Percentiles rank a stretch among this genome's conserved stretches.
These are phyloP conservation scores for Brienomyrus longianalis DNA, from an alignment of 2,113 vertebrate species.

Conservation along the genomic window DNA sequence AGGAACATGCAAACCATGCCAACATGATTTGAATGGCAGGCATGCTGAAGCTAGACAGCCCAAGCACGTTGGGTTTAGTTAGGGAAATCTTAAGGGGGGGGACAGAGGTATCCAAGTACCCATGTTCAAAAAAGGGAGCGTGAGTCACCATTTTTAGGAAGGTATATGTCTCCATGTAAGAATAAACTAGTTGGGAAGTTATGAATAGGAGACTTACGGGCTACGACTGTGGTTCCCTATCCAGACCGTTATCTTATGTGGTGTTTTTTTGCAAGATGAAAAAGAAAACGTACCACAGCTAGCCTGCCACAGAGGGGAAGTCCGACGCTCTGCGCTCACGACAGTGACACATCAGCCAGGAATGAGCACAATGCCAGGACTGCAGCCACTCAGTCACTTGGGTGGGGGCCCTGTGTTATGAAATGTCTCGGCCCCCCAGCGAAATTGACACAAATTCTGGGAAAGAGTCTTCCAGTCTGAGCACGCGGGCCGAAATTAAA, in stretches of 20 bases:
- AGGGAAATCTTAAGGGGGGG: not conserved
- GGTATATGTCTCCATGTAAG: not conserved
- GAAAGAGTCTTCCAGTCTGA: not conserved
- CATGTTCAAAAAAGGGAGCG: not conserved
- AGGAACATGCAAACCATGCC: not conserved
- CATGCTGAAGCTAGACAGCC: not conserved
- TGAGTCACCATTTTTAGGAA: not conserved
- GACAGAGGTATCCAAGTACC: not conserved
- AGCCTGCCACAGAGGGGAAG: not conserved
- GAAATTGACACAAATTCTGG: not conserved
- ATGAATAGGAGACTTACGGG: not conserved
- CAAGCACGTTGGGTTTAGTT: not conserved
- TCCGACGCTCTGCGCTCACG: not conserved
- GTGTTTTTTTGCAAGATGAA: not conserved
- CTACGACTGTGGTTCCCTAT: not conserved
- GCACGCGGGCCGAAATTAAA: not conserved
- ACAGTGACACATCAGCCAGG: not conserved
- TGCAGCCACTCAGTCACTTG: not conserved
- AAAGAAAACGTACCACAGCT: not conserved
- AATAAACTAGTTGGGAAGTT: not conserved
- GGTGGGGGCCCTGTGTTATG: not conserved
- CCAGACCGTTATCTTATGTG: not conserved
- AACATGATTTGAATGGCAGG: not conserved
- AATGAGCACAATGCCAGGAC: constrained; percentile 11
- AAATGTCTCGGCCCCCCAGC: not conserved